Base-by-base conservation (phyloP, 2,113 vertebrate species). In the Nanorana parkeri region DNA sequence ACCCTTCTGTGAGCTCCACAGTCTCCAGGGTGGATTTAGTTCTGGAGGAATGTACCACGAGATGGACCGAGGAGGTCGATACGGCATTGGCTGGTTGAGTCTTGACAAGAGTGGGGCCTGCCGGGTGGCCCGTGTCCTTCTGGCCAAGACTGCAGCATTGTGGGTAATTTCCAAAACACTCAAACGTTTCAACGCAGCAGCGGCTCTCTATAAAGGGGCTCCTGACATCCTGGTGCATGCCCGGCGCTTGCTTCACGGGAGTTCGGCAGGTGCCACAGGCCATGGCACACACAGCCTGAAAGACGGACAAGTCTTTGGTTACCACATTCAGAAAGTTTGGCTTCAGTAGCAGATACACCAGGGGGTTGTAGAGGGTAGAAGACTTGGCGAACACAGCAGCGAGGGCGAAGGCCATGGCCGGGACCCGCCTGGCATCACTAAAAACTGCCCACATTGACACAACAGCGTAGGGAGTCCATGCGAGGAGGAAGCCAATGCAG, bases 401-500 rank as follows among this genome's bases (percentile, higher is more conserved):
- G 51, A 94, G 47, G 80, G 95, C 94, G 0, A 95, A 95, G 51
- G 93, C 93, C 87, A 95, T 88, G 0, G 89, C 91, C 0, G 94
- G 94, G 28, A 95, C 89, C 41, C 68, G 75, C 23, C 76, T 54
- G 78, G 91, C 28, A 0, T 92, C 88, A 0, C 91, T 89, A 0
- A 95, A 92, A 0, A 89, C 90, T 3, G 94, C 91, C 94, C 93
- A 94, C 86, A 95, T 93, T 20, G 94, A 90, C 0, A 95, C 71
- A 1, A 95, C 24, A 0, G 95, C 94, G 0, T 95, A 95, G 17
- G 95, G 95, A 54, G 93, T 96, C 95, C 95, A 95, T 63, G 95
- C 94, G 52, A 89, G 89, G 85, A 95, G 90, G 83, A 95, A 95
- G 1, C 95, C 94, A 51, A 95, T 92, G 88, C 94, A 96, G 84